Evolutionary conservation across 1,140 invertebrate genomes (phyloP).

Genomic region (Andrena cerasifolii): DNA sequence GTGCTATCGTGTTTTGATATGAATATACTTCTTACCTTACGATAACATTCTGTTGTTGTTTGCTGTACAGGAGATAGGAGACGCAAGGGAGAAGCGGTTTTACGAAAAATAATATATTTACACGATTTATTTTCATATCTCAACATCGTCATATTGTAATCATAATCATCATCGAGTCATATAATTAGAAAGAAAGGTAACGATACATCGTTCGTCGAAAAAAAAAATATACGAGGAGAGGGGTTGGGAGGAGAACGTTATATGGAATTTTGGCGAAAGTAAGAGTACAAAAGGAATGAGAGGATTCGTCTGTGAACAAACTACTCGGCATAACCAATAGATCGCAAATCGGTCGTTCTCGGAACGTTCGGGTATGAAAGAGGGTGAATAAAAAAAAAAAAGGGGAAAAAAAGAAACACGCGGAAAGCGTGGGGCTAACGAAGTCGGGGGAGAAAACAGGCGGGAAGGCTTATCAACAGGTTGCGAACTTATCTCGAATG

Average conservation of each 20-base stretch:
- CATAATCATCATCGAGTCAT: conserved; percentile 75
- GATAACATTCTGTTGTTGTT: too few species aligned
- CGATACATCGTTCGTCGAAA: conserved; percentile 27
- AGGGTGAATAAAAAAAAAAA: conserved; percentile 18
- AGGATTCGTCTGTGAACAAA: conserved; percentile 42
- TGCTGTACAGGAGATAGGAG: too few species aligned
- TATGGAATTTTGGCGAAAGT: conserved; percentile 12
- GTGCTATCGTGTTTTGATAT: not conserved
- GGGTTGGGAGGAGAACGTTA: not conserved
- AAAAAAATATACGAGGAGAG: not conserved
- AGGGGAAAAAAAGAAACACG: not conserved
- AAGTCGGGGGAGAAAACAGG: conserved; percentile 10
- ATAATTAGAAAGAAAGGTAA: conserved; percentile 51
- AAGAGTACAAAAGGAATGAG: conserved; percentile 34
- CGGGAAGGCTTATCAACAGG: conserved; percentile 38
- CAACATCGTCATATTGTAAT: conserved; percentile 78
- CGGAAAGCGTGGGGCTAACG: conserved; percentile 21
- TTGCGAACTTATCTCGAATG: conserved; percentile 55
- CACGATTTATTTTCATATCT: conserved; percentile 81
- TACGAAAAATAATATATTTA: conserved; percentile 74
- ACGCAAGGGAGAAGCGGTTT: conserved; percentile 48
- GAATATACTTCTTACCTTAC: not conserved
- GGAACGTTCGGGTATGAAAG: conserved; percentile 7
- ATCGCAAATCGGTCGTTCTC: conserved; percentile 46
- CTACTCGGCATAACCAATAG: conserved; percentile 24